A percentile compares a stretch with the other conserved stretches of the same genome.
phyloP scores from a whole-genome alignment of 2,888 invertebrate genomes.

The Heteromurus nitidus region DNA sequence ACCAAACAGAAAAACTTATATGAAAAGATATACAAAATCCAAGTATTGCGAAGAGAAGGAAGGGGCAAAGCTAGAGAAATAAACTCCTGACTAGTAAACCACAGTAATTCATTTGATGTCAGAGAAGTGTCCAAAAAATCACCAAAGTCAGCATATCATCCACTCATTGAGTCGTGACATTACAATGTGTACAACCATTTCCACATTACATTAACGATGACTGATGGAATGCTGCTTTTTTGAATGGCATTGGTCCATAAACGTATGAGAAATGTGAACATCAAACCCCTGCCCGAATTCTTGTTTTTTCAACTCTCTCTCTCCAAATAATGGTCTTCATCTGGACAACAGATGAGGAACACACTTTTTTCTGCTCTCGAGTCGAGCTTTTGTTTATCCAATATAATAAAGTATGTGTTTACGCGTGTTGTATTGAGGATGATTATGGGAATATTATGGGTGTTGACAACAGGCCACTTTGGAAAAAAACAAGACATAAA shows the following conservation, averaged over 20 bases:
- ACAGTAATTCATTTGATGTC: constrained; percentile 45
- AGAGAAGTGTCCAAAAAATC: constrained; percentile 54
- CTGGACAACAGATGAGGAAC: background rate
- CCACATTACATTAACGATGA: too few species aligned
- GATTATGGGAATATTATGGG: constrained; percentile 28
- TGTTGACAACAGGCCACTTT: constrained; percentile 46
- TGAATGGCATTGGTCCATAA: background rate
- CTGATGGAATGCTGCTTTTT: constrained; percentile 23
- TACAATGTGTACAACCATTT: constrained; percentile 21
- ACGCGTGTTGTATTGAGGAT: background rate
- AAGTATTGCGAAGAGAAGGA: too few species aligned
- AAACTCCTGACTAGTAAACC: too few species aligned
- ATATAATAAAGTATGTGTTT: background rate
- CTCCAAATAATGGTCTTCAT: constrained; percentile 1
- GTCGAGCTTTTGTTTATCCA: background rate
- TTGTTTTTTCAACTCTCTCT: background rate
- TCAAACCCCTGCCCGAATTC: background rate
- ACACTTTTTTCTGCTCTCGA: too few species aligned
- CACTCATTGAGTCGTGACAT: constrained; percentile 14
- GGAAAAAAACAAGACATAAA: constrained; percentile 51
- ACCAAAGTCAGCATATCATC: constrained; percentile 26
- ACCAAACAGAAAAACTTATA: too few species aligned
- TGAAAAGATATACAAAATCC: too few species aligned
- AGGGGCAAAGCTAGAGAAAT: background rate
- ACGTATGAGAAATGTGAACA: background rate